Evolutionary conservation across 2,113 vertebrate species (phyloP).

Genomic region (Pteruthius melanotis): DNA sequence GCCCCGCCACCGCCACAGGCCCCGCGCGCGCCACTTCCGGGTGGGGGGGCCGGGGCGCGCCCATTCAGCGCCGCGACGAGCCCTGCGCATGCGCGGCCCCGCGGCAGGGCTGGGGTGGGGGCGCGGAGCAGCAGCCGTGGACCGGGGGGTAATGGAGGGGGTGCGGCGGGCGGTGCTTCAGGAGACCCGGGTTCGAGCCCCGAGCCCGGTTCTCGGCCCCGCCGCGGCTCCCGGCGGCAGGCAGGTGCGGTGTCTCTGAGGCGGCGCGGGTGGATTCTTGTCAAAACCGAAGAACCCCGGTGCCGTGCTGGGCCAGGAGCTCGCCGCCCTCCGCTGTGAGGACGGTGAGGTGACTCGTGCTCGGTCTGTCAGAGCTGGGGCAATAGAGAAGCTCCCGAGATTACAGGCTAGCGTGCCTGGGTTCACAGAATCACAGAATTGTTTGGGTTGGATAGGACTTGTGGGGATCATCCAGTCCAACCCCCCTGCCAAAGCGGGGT

Average conservation of each 20-base stretch:
- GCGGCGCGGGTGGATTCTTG: neutral
- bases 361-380: neutral
- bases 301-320: neutral
- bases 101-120: neutral
- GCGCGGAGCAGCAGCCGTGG: neutral
- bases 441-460: neutral
- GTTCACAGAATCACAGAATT: neutral
- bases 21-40: constrained; percentile 12
- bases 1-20: constrained; percentile 6
- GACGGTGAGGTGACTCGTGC: neutral
- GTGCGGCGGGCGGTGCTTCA: accelerated
- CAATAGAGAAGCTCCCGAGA: neutral
- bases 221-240: neutral
- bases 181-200: accelerated
- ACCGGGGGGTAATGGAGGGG: accelerated
- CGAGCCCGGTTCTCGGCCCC: too few relatives aligned
- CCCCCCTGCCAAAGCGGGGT: neutral
- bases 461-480: neutral
- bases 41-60: neutral
- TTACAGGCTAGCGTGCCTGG: neutral
- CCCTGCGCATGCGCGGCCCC: neutral
- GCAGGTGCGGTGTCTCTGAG: neutral
- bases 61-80: neutral
- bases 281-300: neutral
- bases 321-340: neutral